A percentile compares a stretch with the other conserved stretches of the same genome.
Evolutionary conservation across 1,140 invertebrate genomes (phyloP).

Genomic region (Musca vetustissima): DNA sequence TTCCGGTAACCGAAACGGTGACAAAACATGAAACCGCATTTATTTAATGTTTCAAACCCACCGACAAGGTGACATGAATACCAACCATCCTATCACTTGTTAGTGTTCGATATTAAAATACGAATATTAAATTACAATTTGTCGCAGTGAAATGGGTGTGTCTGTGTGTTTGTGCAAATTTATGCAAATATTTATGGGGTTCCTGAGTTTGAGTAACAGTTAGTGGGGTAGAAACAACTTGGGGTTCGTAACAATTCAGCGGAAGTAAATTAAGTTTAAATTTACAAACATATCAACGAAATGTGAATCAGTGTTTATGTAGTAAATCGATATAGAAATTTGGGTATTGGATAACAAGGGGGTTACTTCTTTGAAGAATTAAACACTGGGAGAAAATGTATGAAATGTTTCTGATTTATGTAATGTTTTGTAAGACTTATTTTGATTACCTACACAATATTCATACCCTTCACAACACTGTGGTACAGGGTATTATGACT

Average conservation of each 20-base stretch:
- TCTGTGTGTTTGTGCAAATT: too few relatives aligned
- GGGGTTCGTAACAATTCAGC: neutral
- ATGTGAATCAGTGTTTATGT: too few relatives aligned
- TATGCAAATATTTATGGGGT: neutral
- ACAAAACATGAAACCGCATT: conserved; percentile 8
- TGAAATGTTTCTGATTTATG: too few relatives aligned
- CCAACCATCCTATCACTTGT: neutral
- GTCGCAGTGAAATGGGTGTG: neutral
- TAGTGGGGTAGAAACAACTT: neutral
- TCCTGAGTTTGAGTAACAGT: too few relatives aligned
- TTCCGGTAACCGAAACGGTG: neutral
- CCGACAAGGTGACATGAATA: neutral
- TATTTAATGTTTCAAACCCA: conserved; percentile 7
- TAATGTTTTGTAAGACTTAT: too few relatives aligned
- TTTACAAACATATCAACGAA: neutral
- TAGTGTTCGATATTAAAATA: neutral
- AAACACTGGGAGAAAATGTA: too few relatives aligned
- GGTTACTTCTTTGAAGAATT: too few relatives aligned
- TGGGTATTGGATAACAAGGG: too few relatives aligned
- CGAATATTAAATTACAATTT: conserved; percentile 6
- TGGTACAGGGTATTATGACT: too few relatives aligned
- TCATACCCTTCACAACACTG: too few relatives aligned
- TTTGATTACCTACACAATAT: too few relatives aligned
- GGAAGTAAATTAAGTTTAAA: conserved; percentile 9
- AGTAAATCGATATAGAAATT: too few relatives aligned